Evolutionary conservation across 1,140 invertebrate species (phyloP).

Genomic region (Teleogryllus occipitalis): DNA sequence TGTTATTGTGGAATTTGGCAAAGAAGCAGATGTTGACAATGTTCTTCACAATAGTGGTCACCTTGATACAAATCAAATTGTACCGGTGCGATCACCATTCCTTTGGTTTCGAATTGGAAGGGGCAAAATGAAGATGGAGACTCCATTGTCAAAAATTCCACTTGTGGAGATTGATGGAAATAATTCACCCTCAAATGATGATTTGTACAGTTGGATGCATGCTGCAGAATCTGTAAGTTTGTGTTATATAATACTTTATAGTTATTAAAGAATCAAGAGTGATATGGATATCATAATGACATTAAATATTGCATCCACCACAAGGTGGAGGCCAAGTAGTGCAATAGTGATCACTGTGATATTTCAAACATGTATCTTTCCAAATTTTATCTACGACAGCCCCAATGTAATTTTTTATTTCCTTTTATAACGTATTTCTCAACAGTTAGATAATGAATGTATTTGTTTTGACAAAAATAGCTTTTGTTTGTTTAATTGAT

Average conservation of each 20-base stretch:
- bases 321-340: too few species aligned
- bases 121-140: background rate
- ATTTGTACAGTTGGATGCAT: constrained; percentile 6
- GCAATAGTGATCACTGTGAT: too few species aligned
- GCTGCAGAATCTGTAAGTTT: background rate
- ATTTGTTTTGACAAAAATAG: too few species aligned
- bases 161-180: constrained; percentile 9
- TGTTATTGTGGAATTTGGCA: constrained; percentile 56
- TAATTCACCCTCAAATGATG: background rate
- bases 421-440: too few species aligned
- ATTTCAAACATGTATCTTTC: too few species aligned
- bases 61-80: constrained; percentile 40
- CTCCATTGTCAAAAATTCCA: background rate
- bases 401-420: too few species aligned
- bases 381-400: too few species aligned
- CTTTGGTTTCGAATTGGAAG: constrained; percentile 52
- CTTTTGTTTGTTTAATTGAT: too few species aligned
- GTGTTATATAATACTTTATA: background rate
- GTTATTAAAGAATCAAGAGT: too few species aligned
- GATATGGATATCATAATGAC: too few species aligned
- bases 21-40: constrained; percentile 36
- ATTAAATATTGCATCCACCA: too few species aligned
- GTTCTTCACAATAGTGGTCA: constrained; percentile 38
- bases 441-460: too few species aligned
- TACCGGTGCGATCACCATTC: constrained; percentile 52